Evolutionary conservation across 30 jellyfish, hydroid and myxozoan species (phyloP).

Genomic region (Pseudorhiza aurosa): DNA sequence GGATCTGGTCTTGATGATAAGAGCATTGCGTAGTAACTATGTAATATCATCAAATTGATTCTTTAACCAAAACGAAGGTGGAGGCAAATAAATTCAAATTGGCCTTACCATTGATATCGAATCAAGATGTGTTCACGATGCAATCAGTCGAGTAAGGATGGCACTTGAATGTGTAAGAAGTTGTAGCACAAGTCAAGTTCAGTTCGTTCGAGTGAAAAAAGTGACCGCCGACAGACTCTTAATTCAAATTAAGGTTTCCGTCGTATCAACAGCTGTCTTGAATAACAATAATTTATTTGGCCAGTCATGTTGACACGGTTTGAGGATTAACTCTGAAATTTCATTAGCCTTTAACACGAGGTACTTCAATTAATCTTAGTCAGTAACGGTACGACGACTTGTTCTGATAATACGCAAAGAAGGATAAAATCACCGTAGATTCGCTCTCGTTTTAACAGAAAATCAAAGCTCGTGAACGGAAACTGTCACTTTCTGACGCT

Average conservation of each 20-base stretch:
- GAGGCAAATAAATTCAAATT: too few relatives aligned
- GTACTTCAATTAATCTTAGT: constrained; percentile 12
- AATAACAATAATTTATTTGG: constrained; percentile 31
- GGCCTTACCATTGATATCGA: too few relatives aligned
- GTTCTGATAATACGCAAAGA: not conserved
- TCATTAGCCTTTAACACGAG: constrained; percentile 18
- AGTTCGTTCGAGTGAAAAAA: too few relatives aligned
- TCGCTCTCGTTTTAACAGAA: constrained; percentile 51
- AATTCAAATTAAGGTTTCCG: constrained; percentile 31
- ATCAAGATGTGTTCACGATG: too few relatives aligned
- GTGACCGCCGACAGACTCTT: too few relatives aligned
- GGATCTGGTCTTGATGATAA: too few relatives aligned
- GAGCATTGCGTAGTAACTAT: too few relatives aligned
- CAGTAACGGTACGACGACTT: constrained; percentile 2
- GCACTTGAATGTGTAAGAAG: too few relatives aligned
- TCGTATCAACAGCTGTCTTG: constrained; percentile 48
- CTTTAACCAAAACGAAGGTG: too few relatives aligned
- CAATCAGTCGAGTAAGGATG: too few relatives aligned
- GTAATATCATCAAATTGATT: too few relatives aligned
- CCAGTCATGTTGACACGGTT: constrained; percentile 28
- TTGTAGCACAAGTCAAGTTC: too few relatives aligned
- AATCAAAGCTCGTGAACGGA: constrained; percentile 31
- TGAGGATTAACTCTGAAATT: constrained; percentile 2
- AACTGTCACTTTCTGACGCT: constrained; percentile 16
- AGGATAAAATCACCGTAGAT: constrained; percentile 26